Base-by-base conservation (phyloP, 1,140 invertebrate genomes). In the Drosophila ercepeae region DNA sequence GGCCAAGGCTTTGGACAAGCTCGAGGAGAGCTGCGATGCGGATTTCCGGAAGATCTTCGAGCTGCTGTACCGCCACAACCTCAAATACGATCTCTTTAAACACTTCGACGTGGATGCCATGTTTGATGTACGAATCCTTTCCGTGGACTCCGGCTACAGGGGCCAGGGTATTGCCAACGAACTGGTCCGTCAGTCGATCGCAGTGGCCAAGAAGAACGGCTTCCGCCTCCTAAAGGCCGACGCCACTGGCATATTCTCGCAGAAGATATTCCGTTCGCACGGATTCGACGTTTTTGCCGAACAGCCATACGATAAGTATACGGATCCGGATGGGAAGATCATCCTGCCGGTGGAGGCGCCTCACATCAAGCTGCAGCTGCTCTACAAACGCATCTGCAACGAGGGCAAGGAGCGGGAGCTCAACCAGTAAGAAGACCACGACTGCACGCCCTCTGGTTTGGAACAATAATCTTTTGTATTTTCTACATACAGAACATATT, bases 91-190 rank as follows among this genome's bases (percentile, higher is more conserved):
- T 91, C 82, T 95, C 2, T 95, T 95, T 77, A 59, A 74, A 2
- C 94, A 93, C 48, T 95, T 94, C 90, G 88, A 93, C 44, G 94
- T 96, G 3, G 94, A 95, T 25, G 93, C 94, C 55, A 93, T 96
- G n/a, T 95, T 97, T 73, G 96, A 97, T 89, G 94, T 95, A 69
- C 93, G 96, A 44, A 96, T 97, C 63, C 93, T 97, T 7, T 96
- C 95, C 21, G 95, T 96, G 4, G 94, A 95, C 57, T 92, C 93
- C 18, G 90, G 92, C 41, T 95, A 93, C 61, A 92, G 96, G 6
- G 95, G 95, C 0, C 92, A 91, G 70, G 95, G 96, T 8, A 91
- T 96, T 39, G 95, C 95, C 1, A 94, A 94, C 63, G 92, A 95
- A 68, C 92, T 97, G 6, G 93, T 96, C 84, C 91, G 91, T 5